These are phyloP conservation scores for Conus ventricosus DNA, from an alignment of 1,140 invertebrate genomes.

Conservation along the genomic window DNA sequence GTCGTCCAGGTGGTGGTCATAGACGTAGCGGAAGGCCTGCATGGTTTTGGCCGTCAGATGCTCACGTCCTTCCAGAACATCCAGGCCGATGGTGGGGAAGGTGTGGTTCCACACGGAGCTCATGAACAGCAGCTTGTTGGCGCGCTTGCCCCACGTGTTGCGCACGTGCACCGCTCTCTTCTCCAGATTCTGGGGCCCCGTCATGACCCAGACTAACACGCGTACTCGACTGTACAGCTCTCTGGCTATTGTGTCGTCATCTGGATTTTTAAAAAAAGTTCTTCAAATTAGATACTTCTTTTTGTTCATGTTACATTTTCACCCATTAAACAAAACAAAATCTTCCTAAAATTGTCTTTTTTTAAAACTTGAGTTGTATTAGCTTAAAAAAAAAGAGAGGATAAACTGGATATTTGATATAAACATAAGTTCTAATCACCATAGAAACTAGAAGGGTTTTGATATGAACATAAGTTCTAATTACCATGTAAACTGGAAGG, in stretches of 20 bases:
- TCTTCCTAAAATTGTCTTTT: too few relatives aligned
- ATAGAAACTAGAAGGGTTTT: too few relatives aligned
- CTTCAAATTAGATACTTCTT: too few relatives aligned
- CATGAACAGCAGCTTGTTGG: constrained; percentile 76
- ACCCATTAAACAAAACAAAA: too few relatives aligned
- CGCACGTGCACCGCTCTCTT: constrained; percentile 94
- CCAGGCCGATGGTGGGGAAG: constrained; percentile 66
- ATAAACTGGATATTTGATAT: too few relatives aligned
- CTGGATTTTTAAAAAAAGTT: constrained; percentile 56
- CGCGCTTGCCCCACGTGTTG: constrained; percentile 96
- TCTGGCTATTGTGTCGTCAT: constrained; percentile 80
- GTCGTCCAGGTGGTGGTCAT: constrained; percentile 70
- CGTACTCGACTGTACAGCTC: constrained; percentile 80
- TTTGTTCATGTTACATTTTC: too few relatives aligned
- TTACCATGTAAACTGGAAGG: too few relatives aligned
- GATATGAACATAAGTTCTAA: too few relatives aligned
- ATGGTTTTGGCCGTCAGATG: constrained; percentile 63
- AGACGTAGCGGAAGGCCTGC: constrained; percentile 85
- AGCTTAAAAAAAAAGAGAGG: too few relatives aligned
- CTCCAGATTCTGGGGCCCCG: constrained; percentile 90
- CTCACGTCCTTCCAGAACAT: constrained; percentile 68
- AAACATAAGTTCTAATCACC: too few relatives aligned
- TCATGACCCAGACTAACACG: constrained; percentile 96
- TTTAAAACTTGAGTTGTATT: too few relatives aligned
- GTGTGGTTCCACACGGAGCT: constrained; percentile 59